Evolutionary conservation across 2,797 vertebrate species (phyloP).

Genomic region (Tenualosa thibaudeaui): DNA sequence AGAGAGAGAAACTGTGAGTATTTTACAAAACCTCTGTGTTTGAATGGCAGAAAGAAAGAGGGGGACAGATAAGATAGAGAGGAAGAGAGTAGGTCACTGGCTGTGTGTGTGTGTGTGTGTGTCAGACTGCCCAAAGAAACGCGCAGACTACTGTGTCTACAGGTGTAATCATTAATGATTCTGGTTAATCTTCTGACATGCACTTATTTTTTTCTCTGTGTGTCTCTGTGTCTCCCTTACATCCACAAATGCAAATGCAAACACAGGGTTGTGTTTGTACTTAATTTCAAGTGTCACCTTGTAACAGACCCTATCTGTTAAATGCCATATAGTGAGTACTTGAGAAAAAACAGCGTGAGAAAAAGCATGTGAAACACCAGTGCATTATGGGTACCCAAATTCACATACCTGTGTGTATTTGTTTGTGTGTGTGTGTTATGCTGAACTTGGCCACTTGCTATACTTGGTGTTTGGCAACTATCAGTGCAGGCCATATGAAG

Average conservation of each 20-base stretch:
- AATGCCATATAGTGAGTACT: not conserved
- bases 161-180: slow-evolving; percentile 15
- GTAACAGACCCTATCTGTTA: not conserved
- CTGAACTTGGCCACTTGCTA: no score
- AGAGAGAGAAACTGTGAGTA: not conserved
- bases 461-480: slow-evolving; percentile 27
- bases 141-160: not conserved
- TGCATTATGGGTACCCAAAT: not conserved
- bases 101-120: not conserved
- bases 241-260: not conserved
- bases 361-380: not conserved
- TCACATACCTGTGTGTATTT: not conserved
- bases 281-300: not conserved
- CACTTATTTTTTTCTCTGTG: not conserved
- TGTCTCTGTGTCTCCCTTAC: not conserved
- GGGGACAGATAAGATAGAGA: no score
- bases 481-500: slow-evolving; percentile 1
- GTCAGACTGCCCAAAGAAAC: not conserved
- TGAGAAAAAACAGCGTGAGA: not conserved
- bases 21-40: no score
- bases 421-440: not conserved
- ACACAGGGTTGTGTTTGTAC: not conserved
- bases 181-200: not conserved
- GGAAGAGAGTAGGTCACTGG: no score
- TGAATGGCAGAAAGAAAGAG: not conserved